A percentile compares a stretch with the other conserved stretches of the same genome.
phyloP scores from a whole-genome alignment of 2,113 vertebrate genomes.

The Hyaena hyaena region DNA sequence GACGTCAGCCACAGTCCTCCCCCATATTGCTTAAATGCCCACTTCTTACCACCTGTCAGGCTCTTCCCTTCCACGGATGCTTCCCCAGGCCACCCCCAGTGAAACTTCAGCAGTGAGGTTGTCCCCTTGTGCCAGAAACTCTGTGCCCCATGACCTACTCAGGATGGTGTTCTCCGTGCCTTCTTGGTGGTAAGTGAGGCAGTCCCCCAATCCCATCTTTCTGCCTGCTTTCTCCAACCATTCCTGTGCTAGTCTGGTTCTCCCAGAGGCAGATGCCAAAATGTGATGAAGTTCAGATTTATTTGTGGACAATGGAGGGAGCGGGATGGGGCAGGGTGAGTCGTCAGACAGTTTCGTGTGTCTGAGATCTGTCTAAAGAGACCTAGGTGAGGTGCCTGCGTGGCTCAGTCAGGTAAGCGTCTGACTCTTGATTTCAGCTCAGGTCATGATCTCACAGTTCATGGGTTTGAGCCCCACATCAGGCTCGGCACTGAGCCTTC shows the following conservation, averaged over 20 bases:
- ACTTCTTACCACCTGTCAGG: background rate
- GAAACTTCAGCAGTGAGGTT: background rate
- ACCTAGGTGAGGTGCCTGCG: background rate
- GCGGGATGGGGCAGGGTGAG: background rate
- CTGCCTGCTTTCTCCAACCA: background rate
- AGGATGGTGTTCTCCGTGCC: background rate
- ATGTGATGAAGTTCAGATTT: background rate
- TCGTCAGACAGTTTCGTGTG: background rate
- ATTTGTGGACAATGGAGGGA: background rate
- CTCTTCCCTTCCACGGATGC: background rate
- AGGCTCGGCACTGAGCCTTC: too few species aligned
- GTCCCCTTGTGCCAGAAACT: background rate
- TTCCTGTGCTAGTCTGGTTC: background rate
- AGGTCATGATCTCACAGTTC: too few species aligned
- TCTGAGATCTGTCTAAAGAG: background rate
- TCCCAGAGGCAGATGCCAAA: background rate
- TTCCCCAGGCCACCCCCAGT: background rate
- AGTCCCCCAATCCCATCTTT: background rate
- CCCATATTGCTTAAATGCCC: background rate
- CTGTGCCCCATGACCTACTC: background rate
- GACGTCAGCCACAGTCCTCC: background rate
- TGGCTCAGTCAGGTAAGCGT: too few species aligned
- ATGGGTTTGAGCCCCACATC: too few species aligned
- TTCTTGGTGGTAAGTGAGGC: background rate
- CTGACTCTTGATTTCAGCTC: too few species aligned